Base-by-base conservation (phyloP, 2,888 invertebrate species). In the Conistra vaccinii region DNA sequence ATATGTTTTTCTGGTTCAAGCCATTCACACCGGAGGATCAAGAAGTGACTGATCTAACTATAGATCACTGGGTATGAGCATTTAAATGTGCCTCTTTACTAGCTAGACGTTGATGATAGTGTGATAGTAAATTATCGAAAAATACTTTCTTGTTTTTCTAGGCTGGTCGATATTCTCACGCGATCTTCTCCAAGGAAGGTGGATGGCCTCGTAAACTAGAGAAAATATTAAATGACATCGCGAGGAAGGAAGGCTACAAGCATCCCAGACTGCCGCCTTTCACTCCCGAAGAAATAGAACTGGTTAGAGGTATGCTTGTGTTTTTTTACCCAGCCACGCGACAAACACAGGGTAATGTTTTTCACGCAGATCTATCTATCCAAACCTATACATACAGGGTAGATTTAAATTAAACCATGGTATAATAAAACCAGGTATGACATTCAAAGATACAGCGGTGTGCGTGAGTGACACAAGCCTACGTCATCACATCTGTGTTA, bases 1-100 rank as follows among this genome's bases (percentile, higher is more conserved):
- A 1, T 29, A 17, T 57, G 26, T 67, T 90, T 4, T 89, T 95
- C 0, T 97, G 97, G 96, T 94, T 93, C 17, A 95, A 97, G 73
- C 95, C 97, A 0, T 91, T 91, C 57, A 92, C 93, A 0, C 89
- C 86, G 0, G 94, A 94, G 10, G 97, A 97, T 86, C 91, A 93
- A 23, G 95, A 96, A 69, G 94, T 97, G 1, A 95, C 97, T 0
- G 96, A 97, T 68, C 80, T 94, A 5, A 94, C 94, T 42, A 89
- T 95, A 89, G 95, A 97, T 73, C 95, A 96, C 80, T 93, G 80
- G 71, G 91, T 90, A 66, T 69, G 86, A 10, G 32, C 32, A 32
- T 32, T 32, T 32, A 32, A 32, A 3, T 39, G 39, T 10, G 9
- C 39, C 39, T 39, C 39, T 39, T 39, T 39, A 39, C 39, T 32